phyloP scores from a whole-genome alignment of 1,140 invertebrate genomes.

The Caerostris darwini region DNA sequence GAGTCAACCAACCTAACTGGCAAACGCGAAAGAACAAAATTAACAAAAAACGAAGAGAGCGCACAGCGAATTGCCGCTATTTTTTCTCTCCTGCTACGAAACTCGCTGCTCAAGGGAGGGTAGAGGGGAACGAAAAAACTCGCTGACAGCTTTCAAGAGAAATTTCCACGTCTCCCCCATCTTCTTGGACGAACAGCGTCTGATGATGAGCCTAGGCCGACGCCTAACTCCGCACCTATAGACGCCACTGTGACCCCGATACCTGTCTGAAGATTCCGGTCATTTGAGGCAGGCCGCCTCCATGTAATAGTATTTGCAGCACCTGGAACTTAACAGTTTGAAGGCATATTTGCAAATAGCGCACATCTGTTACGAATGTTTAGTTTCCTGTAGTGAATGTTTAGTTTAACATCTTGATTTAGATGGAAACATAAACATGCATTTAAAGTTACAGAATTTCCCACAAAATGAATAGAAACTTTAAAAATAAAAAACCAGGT shows the following conservation, averaged over 20 bases:
- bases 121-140: not conserved
- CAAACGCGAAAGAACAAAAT: slow-evolving; percentile 19
- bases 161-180: slow-evolving; percentile 11
- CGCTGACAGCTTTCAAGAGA: slow-evolving; percentile 60
- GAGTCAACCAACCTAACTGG: not conserved
- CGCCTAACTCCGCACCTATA: slow-evolving; percentile 65
- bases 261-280: slow-evolving; percentile 45
- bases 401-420: no score
- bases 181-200: not conserved
- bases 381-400: no score
- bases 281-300: slow-evolving; percentile 25
- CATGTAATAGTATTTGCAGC: not conserved
- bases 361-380: no score
- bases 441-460: no score
- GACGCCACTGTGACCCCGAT: slow-evolving; percentile 62
- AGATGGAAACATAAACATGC: no score
- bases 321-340: not conserved
- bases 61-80: slow-evolving; percentile 37
- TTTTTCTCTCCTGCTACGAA: not conserved
- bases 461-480: no score
- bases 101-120: not conserved
- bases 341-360: no score
- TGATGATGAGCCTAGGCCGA: slow-evolving; percentile 54
- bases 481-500: no score
- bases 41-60: slow-evolving; percentile 24